A percentile compares a stretch with the other conserved stretches of the same genome.
These are phyloP conservation scores for Matsumurasca onukii DNA, from an alignment of 1,140 invertebrate species.

Conservation along the genomic window DNA sequence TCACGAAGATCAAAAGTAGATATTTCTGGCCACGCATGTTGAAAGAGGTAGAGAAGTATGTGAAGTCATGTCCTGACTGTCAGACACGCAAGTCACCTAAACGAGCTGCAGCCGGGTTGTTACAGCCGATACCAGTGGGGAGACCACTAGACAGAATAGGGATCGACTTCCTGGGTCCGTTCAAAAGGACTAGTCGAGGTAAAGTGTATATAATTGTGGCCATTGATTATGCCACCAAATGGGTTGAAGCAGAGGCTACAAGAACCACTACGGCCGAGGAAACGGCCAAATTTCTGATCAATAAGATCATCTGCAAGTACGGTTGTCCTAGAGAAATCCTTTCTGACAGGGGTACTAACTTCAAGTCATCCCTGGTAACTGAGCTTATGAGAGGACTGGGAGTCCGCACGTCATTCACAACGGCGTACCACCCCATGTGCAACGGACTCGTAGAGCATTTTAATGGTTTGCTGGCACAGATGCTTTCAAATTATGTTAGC, in stretches of 20 bases:
- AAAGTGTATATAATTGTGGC: neutral
- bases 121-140: neutral
- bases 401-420: neutral
- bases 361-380: neutral
- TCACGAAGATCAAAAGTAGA: neutral
- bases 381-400: constrained; percentile 12
- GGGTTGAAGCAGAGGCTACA: neutral
- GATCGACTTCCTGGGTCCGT: neutral
- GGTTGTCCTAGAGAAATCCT: neutral
- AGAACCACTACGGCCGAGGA: neutral
- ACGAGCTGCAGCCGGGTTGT: neutral
- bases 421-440: constrained; percentile 1
- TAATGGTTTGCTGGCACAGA: neutral
- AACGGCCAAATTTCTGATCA: neutral
- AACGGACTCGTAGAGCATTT: constrained; percentile 17
- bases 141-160: neutral
- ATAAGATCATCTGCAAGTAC: constrained; percentile 1
- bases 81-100: constrained; percentile 7
- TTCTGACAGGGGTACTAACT: neutral
- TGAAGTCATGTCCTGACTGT: neutral
- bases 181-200: neutral
- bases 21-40: neutral
- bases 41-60: neutral
- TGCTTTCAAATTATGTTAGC: neutral
- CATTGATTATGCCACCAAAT: neutral